Conservation (phyloP, 2,888 invertebrate species). For the Orgyia antiqua region DNA sequence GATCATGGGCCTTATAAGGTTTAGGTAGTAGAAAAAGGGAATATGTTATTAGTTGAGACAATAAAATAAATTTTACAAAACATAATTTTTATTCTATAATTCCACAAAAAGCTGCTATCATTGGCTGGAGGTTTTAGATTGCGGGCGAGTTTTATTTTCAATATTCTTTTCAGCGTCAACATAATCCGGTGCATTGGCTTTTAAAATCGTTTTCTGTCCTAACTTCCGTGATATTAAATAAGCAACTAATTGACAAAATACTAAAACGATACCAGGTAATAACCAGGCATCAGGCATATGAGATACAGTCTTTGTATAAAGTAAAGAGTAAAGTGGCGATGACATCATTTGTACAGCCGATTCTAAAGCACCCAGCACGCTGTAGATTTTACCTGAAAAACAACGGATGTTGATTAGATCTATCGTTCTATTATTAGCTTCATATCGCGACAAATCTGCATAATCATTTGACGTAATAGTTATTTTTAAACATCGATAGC, state of each 20-base stretch:
- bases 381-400: conserved; percentile 69
- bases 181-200: conserved; percentile 15
- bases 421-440: neutral
- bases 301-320: conserved; percentile 61
- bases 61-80: too few relatives aligned
- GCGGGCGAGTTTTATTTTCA: conserved; percentile 15
- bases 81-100: too few relatives aligned
- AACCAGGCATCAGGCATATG: conserved; percentile 63
- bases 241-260: conserved; percentile 48
- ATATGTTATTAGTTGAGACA: too few relatives aligned
- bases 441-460: neutral
- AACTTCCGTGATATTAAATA: conserved; percentile 51
- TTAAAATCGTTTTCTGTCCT: conserved; percentile 9
- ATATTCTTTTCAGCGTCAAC: conserved; percentile 18
- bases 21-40: too few relatives aligned
- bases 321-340: conserved; percentile 60
- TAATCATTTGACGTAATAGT: too few relatives aligned
- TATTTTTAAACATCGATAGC: neutral
- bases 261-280: conserved; percentile 51
- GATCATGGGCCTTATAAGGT: too few relatives aligned
- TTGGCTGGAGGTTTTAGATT: conserved; percentile 10
- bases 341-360: conserved; percentile 64
- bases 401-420: neutral
- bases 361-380: conserved; percentile 65
- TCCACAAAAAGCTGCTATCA: too few relatives aligned